Base-by-base conservation (phyloP, 2,797 vertebrate species). In the Arremon brunneinucha region DNA sequence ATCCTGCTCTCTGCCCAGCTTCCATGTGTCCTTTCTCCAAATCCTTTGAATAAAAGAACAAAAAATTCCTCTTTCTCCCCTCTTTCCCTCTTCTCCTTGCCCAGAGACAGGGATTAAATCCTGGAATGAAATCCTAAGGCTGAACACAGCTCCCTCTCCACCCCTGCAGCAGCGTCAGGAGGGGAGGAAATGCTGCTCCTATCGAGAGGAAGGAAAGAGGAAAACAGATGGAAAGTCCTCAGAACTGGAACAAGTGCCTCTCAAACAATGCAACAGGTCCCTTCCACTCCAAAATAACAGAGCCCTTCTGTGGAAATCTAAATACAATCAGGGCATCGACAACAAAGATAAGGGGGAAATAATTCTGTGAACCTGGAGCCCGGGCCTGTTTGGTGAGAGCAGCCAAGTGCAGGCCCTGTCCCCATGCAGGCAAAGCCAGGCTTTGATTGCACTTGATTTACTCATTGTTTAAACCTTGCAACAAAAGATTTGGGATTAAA, bases 341-440 rank as follows among this genome's bases (percentile, higher is more conserved):
- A 67, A 96, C 97, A 98, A 98, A 98, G 98, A 99, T 98, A 98
- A 98, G 94, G 32, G 97, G 94, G 95, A 97, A 97, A 98, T 98
- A 99, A 99, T 99, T 98, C 98, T 98, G 98, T 98, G 98, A 99
- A 98, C 98, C 96, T 87, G 97, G 94, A 95, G 90, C 60, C 87
- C 89, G 94, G 97, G 97, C 89, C 96, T 96, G 98, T 98, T 98
- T 97, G 96, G 90, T 97, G 92, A 97, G 96, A 91, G 96, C 96
- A 32, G 78, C 87, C 92, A 85, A 95, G 93, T 35, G 2, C 37
- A 17, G 44, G 17, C 41, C 76, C 59, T 18, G 35, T 26, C 79
- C 79, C 72, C 35, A 5, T 14, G 26, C 93, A 63, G 34, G 24
- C 62, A 16, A 86, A 63, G 83, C 80, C 84, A 63, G 65, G 49